Percentiles rank a stretch among this genome's conserved stretches.
phyloP scores from a whole-genome alignment of 2,113 vertebrate genomes.

The Myiozetetes cayanensis region DNA sequence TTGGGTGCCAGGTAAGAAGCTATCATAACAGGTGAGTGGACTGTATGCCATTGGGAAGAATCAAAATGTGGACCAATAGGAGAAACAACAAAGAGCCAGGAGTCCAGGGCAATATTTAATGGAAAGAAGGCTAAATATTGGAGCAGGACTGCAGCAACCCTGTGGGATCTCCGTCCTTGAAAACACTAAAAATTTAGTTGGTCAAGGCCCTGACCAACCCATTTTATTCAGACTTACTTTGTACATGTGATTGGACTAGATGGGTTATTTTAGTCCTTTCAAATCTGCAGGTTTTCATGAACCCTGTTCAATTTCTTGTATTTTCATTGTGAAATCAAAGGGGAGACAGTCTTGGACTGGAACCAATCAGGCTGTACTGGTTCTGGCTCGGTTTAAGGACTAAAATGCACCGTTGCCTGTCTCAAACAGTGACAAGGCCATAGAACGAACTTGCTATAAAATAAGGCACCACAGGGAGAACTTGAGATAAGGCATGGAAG shows the following conservation, averaged over 20 bases:
- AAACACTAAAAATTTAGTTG: not conserved
- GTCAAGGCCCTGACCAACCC: not conserved
- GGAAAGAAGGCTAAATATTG: not conserved
- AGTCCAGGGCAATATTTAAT: not conserved
- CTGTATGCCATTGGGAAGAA: accelerated
- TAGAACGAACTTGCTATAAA: not conserved
- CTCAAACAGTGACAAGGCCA: not conserved
- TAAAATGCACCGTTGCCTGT: not conserved
- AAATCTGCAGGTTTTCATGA: not conserved
- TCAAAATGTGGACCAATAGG: not conserved
- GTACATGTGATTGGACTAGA: accelerated
- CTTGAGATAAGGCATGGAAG: not conserved
- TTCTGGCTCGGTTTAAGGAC: not conserved
- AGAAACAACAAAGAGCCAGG: not conserved
- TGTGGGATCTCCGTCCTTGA: not conserved
- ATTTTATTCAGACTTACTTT: not conserved
- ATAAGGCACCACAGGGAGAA: not conserved
- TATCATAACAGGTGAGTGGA: accelerated
- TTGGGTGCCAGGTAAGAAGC: not conserved
- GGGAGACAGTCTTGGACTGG: not conserved
- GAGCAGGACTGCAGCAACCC: not conserved
- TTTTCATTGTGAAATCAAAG: not conserved
- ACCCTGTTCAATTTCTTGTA: accelerated
- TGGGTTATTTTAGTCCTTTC: not conserved
- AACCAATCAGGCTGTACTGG: not conserved